phyloP scores from a whole-genome alignment of 2,113 vertebrate species.

The Octodon degus region DNA sequence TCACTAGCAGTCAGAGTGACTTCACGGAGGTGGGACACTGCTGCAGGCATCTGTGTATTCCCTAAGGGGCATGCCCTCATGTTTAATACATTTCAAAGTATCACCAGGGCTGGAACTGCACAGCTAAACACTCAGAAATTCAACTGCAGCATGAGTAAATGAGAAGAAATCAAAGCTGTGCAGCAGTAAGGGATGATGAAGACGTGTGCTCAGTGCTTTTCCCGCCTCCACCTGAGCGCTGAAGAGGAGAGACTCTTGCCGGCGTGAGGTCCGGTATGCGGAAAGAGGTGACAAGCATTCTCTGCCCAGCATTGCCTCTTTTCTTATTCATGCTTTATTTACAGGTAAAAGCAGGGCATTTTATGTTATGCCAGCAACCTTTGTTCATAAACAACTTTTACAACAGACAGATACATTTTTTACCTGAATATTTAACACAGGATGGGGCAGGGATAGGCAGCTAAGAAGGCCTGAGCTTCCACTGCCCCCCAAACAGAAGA shows the following conservation, averaged over 20 bases:
- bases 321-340: neutral
- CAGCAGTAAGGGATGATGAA: neutral
- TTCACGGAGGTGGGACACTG: neutral
- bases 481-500: neutral
- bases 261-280: neutral
- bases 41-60: neutral
- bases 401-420: neutral
- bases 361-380: neutral
- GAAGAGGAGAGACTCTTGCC: neutral
- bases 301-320: neutral
- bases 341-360: neutral
- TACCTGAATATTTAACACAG: conserved; percentile 1
- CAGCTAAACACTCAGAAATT: neutral
- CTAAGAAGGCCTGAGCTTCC: neutral
- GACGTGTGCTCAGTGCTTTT: accelerated
- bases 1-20: neutral
- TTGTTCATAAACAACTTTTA: neutral
- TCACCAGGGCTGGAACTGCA: neutral
- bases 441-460: neutral
- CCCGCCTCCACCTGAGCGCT: neutral
- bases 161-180: neutral
- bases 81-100: neutral
- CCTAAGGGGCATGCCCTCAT: neutral
- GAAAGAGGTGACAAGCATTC: neutral
- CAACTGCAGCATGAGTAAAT: neutral